Evolutionary conservation across 2,113 vertebrate species (phyloP).

Genomic region (Chloropsis cyanopogon): DNA sequence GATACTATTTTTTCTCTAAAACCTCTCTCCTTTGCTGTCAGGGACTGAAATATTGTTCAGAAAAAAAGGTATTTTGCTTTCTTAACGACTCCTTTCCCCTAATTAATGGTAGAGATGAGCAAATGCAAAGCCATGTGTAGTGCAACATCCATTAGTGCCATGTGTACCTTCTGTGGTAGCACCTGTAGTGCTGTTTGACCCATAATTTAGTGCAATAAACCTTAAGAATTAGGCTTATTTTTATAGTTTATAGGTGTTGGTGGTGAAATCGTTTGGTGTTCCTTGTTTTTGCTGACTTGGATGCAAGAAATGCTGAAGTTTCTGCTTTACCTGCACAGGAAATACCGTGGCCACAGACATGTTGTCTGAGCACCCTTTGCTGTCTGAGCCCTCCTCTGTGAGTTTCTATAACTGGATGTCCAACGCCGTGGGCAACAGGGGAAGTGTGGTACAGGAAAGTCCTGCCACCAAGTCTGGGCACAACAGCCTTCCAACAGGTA

Average conservation of each 20-base stretch:
- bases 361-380: conserved; percentile 92
- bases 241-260: background rate
- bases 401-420: conserved; percentile 99
- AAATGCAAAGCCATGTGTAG: background rate
- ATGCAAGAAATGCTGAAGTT: background rate
- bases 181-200: background rate
- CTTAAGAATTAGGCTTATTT: background rate
- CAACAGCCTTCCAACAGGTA: conserved; percentile 94
- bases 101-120: background rate
- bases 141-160: background rate
- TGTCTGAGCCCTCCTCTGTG: conserved; percentile 92
- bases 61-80: conserved; percentile 33
- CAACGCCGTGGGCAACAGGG: conserved; percentile 91
- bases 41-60: conserved; percentile 30
- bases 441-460: conserved; percentile 84
- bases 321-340: conserved; percentile 64
- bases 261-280: background rate
- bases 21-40: conserved; percentile 28
- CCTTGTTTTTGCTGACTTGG: background rate
- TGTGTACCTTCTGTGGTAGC: background rate
- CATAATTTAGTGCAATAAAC: background rate
- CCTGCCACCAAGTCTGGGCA: conserved; percentile 85
- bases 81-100: background rate
- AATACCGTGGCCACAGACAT: conserved; percentile 87
- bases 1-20: background rate